Percentiles rank a stretch among this genome's conserved stretches.
Evolutionary conservation across 2,113 vertebrate species (phyloP).

Genomic region (Condylura cristata): DNA sequence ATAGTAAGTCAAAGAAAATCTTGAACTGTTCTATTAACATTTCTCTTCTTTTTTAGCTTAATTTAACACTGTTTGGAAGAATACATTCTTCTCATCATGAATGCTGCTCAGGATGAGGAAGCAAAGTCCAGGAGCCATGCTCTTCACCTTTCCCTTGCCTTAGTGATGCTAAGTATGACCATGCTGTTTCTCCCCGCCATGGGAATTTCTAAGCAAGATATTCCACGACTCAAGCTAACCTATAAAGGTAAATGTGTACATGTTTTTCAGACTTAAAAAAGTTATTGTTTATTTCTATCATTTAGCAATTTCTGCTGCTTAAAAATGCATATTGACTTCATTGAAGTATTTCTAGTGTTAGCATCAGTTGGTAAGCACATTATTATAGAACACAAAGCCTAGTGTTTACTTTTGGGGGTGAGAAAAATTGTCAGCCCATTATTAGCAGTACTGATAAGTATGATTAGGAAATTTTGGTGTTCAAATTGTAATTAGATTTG

Average conservation of each 20-base stretch:
- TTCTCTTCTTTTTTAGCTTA: conserved; percentile 81
- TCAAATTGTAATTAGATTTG: not conserved
- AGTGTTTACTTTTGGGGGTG: not conserved
- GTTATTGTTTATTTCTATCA: too few relatives aligned
- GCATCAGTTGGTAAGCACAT: not conserved
- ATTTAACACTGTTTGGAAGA: conserved; percentile 67
- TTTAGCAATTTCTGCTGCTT: not conserved
- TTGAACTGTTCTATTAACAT: not conserved
- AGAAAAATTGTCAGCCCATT: not conserved
- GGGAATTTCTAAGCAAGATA: conserved; percentile 91
- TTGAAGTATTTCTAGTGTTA: not conserved
- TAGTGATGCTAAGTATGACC: conserved; percentile 84
- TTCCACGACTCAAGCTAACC: conserved; percentile 94
- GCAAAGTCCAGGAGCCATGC: conserved; percentile 66
- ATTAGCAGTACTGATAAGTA: not conserved
- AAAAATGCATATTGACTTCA: not conserved
- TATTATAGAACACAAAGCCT: not conserved
- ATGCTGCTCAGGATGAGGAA: conserved; percentile 71
- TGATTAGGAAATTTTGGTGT: not conserved
- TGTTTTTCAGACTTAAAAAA: not conserved
- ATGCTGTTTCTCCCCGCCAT: conserved; percentile 87
- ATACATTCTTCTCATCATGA: conserved; percentile 55
- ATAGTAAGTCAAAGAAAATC: not conserved
- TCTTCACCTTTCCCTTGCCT: conserved; percentile 75
- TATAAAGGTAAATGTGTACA: conserved; percentile 92